Evolutionary conservation across 2,888 invertebrate genomes (phyloP).

Genomic region (Drosophila multiciliata): DNA sequence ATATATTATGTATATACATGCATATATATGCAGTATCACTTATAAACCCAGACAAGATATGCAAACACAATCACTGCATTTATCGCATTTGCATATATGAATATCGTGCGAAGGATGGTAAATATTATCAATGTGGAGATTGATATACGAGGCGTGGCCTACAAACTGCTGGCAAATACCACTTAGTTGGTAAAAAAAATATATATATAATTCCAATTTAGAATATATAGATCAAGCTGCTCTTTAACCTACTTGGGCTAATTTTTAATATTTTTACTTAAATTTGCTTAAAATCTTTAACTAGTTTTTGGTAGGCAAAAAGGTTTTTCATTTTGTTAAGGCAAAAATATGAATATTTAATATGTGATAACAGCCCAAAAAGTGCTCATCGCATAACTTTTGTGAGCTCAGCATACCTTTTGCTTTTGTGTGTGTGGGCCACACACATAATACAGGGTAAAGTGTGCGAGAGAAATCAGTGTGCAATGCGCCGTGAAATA

Average conservation of each 20-base stretch:
- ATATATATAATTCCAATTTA: too few species aligned
- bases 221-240: neutral
- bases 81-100: neutral
- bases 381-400: neutral
- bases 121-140: neutral
- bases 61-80: neutral
- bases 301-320: neutral
- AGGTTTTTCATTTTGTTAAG: neutral
- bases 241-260: neutral
- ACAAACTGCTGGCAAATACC: neutral
- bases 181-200: neutral
- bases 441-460: neutral
- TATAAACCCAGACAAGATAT: neutral
- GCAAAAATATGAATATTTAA: neutral
- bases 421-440: neutral
- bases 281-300: neutral
- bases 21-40: neutral
- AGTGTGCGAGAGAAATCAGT: slow-evolving; percentile 58
- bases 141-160: neutral
- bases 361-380: neutral
- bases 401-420: neutral
- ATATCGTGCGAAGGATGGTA: neutral
- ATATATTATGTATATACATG: neutral
- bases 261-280: neutral
- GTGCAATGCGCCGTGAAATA: slow-evolving; percentile 75